These are phyloP conservation scores for Sinohyriopsis cumingii DNA, from an alignment of 2,888 invertebrate genomes.

Conservation along the genomic window DNA sequence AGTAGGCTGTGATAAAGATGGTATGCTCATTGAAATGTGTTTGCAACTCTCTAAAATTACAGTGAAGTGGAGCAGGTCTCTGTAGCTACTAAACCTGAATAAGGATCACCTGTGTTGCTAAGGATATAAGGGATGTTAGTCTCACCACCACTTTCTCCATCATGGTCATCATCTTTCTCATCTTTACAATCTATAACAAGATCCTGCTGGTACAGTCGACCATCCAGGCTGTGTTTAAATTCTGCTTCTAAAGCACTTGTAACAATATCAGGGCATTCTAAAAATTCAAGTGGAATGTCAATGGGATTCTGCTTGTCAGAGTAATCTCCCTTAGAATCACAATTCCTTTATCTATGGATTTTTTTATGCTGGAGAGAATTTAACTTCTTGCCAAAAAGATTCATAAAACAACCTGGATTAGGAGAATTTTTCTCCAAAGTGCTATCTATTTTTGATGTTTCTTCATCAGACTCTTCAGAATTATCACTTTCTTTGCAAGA, in stretches of 20 bases:
- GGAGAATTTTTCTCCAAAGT: constrained; percentile 9
- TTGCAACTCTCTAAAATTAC: not conserved
- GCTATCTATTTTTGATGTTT: too few species aligned
- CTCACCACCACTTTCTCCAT: too few species aligned
- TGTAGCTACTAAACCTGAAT: constrained; percentile 23
- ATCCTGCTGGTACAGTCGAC: not conserved
- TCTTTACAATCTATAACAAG: not conserved
- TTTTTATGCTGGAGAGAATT: constrained; percentile 28
- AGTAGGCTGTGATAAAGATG: too few species aligned
- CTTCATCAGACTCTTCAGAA: constrained; percentile 11
- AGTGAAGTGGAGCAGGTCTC: constrained; percentile 20
- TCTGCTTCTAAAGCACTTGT: constrained; percentile 26
- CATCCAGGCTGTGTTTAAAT: constrained; percentile 7
- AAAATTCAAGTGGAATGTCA: not conserved
- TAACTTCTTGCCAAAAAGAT: constrained; percentile 49
- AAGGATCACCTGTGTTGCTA: constrained; percentile 10
- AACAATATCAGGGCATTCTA: constrained; percentile 26
- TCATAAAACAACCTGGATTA: constrained; percentile 52
- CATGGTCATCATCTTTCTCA: too few species aligned
- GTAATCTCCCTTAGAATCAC: constrained; percentile 8
- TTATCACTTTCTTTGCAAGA: constrained; percentile 12
- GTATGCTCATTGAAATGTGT: too few species aligned
- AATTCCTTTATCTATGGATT: constrained; percentile 13
- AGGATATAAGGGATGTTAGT: too few species aligned
- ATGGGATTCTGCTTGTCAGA: constrained; percentile 7